Evolutionary conservation across 1,140 invertebrate species (phyloP).

Genomic region (Antheraea pernyi): DNA sequence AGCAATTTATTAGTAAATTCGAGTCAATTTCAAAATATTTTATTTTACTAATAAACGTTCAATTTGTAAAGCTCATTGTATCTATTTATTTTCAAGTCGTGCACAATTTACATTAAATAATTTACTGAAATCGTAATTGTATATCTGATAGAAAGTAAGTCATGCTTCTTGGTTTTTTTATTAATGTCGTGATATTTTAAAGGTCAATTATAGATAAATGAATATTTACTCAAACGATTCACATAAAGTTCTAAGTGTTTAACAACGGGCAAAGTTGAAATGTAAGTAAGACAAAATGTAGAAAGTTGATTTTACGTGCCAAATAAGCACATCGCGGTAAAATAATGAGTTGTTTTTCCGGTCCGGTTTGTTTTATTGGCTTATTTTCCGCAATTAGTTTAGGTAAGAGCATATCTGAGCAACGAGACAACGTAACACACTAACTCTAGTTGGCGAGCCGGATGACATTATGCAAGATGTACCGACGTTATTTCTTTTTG

Average conservation of each 20-base stretch:
- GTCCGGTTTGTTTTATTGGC: conserved; percentile 38
- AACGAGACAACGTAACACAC: conserved; percentile 37
- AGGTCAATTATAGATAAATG: too few species aligned
- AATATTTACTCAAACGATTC: too few species aligned
- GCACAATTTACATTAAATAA: neutral
- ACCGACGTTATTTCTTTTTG: conserved; percentile 7
- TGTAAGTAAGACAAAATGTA: neutral
- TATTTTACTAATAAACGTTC: neutral
- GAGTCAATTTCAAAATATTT: neutral
- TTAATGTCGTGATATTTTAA: too few species aligned
- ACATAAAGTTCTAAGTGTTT: neutral
- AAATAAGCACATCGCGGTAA: neutral
- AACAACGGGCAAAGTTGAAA: neutral
- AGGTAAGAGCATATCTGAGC: conserved; percentile 36
- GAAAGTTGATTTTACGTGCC: neutral
- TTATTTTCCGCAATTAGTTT: conserved; percentile 48
- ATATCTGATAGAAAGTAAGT: neutral
- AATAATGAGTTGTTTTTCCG: conserved; percentile 19
- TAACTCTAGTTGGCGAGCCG: neutral
- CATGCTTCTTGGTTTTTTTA: neutral
- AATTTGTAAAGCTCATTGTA: neutral
- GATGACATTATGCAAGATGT: conserved; percentile 39
- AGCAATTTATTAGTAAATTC: neutral
- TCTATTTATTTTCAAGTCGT: neutral
- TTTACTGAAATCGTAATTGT: neutral